Evolutionary conservation across 2,888 invertebrate genomes (phyloP).

Genomic region (Aleiodes leptofemur): DNA sequence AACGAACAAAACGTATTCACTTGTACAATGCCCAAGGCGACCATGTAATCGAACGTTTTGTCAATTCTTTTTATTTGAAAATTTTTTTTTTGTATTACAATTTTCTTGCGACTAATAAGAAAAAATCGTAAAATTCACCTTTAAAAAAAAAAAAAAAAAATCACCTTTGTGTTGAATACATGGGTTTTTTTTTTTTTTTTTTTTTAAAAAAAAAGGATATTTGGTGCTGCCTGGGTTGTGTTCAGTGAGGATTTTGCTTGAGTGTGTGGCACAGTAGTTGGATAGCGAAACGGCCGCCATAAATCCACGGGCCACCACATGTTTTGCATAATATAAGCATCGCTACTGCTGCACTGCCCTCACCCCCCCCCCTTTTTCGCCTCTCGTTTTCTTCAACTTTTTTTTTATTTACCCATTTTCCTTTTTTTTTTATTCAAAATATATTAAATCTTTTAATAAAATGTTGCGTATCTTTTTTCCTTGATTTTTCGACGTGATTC

Average conservation of each 20-base stretch:
- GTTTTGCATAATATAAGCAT: constrained; percentile 74
- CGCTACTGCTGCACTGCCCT: constrained; percentile 51
- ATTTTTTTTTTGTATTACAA: background rate
- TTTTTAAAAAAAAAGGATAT: constrained; percentile 24
- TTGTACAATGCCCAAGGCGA: background rate
- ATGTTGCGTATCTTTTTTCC: background rate
- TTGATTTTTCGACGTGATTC: no score
- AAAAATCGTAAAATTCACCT: constrained; percentile 27
- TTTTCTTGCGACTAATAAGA: constrained; percentile 28
- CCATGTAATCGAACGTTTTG: constrained; percentile 26
- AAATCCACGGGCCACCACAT: constrained; percentile 71
- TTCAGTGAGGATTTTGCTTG: constrained; percentile 29
- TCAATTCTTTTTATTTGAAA: constrained; percentile 26
- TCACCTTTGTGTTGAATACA: constrained; percentile 37
- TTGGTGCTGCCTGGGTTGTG: constrained; percentile 10
- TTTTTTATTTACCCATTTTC: constrained; percentile 42
- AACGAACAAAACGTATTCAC: constrained; percentile 22
- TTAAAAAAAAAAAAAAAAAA: no score
- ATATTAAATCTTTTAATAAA: constrained; percentile 35
- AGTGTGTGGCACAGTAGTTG: constrained; percentile 61
- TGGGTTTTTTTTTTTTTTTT: no score
- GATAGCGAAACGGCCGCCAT: constrained; percentile 70
- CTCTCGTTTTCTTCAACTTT: constrained; percentile 45
- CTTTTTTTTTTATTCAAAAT: constrained; percentile 40
- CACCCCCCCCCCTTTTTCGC: constrained; percentile 25